A percentile compares a stretch with the other conserved stretches of the same genome.
Evolutionary conservation across 1,140 invertebrate species (phyloP).

Genomic region (Tetragonula clypearis): DNA sequence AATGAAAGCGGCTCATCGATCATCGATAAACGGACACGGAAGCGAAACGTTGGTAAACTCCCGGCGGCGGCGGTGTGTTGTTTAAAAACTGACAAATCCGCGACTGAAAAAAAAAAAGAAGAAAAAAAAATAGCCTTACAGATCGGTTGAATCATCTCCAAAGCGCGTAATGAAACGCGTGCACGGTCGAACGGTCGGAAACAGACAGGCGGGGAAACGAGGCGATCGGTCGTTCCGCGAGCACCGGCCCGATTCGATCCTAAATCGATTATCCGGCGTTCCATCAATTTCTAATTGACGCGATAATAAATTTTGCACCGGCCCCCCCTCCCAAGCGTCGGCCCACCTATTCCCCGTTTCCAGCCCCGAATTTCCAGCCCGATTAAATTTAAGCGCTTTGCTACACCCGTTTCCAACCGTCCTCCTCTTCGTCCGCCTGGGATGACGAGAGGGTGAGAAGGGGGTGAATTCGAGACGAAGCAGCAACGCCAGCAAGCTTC

Average conservation of each 20-base stretch:
- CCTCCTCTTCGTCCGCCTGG: background rate
- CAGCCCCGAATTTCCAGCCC: constrained; percentile 58
- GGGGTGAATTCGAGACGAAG: background rate
- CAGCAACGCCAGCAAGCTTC: background rate
- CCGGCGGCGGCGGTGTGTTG: background rate
- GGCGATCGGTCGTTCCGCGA: constrained; percentile 29
- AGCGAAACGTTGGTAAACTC: background rate
- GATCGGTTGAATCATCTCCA: background rate
- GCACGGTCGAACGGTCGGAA: constrained; percentile 3
- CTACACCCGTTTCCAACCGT: constrained; percentile 46
- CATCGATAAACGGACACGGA: background rate
- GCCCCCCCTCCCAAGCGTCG: constrained; percentile 8
- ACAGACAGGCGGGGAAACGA: constrained; percentile 7
- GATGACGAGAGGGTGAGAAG: background rate
- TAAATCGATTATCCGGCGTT: constrained; percentile 76
- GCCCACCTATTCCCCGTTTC: constrained; percentile 59
- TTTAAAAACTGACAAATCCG: background rate
- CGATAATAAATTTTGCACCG: constrained; percentile 75
- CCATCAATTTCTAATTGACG: constrained; percentile 77
- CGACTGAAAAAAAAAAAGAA: background rate
- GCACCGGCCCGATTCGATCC: constrained; percentile 63
- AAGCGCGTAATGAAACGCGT: constrained; percentile 8
- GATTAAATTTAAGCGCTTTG: constrained; percentile 67
- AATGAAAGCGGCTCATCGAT: constrained; percentile 1
- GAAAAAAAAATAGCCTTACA: background rate